phyloP scores from a whole-genome alignment of 2,888 invertebrate species.

The Eucriotettix oculatus region DNA sequence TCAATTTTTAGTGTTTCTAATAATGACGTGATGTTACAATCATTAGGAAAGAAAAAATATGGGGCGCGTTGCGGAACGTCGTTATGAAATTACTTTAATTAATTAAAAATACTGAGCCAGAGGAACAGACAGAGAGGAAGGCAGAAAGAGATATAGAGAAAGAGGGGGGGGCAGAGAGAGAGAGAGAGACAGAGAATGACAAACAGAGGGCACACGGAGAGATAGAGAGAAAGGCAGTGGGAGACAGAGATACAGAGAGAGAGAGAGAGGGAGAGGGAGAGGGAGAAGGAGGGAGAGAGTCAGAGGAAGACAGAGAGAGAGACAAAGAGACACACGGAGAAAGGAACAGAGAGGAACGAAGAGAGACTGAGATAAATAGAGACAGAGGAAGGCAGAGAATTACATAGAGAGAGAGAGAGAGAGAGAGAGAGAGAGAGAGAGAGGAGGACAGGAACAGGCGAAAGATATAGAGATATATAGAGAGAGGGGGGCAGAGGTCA shows the following conservation, averaged over 20 bases:
- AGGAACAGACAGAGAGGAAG: no score
- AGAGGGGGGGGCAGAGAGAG: no score
- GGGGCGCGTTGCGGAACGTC: no score
- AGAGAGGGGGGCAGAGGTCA: background rate
- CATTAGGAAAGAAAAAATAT: no score
- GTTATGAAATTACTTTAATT: no score
- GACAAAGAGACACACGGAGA: background rate
- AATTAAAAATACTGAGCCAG: no score
- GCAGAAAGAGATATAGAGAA: no score
- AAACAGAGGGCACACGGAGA: background rate
- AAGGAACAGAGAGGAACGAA: background rate
- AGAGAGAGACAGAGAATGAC: no score
- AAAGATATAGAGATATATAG: background rate
- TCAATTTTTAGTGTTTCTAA: no score
- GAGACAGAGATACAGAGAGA: slow-evolving; percentile 3
- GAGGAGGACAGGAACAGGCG: background rate
- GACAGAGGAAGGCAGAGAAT: background rate
- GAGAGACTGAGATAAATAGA: background rate
- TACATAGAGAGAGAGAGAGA: background rate
- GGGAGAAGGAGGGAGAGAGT: background rate
- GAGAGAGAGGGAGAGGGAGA: background rate
- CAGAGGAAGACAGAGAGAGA: background rate
- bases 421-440: background rate
- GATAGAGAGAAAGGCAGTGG: background rate
- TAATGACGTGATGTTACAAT: no score